Conservation (phyloP, 1,140 invertebrate genomes). For the Capitella teleta region DNA sequence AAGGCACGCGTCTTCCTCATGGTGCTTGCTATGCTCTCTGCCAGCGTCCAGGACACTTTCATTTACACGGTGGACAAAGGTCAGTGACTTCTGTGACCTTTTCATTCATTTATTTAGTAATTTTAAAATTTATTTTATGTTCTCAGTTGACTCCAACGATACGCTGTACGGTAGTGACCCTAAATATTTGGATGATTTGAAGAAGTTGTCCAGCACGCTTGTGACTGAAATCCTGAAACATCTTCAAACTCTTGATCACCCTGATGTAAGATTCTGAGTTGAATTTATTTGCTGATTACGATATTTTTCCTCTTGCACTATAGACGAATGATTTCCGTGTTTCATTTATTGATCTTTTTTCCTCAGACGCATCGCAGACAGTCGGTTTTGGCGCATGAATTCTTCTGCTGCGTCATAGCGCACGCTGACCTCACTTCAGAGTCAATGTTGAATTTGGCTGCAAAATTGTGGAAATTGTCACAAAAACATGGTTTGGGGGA, state of each 20-base stretch:
- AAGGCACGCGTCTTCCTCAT: constrained; percentile 52
- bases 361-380: constrained; percentile 34
- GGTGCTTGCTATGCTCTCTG: constrained; percentile 61
- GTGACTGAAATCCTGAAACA: constrained; percentile 65
- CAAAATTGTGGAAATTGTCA: constrained; percentile 69
- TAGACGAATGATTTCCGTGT: background rate
- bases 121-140: constrained; percentile 5
- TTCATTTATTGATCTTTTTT: constrained; percentile 9
- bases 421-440: constrained; percentile 55
- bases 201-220: constrained; percentile 63
- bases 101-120: background rate
- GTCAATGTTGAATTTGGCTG: constrained; percentile 52
- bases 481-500: constrained; percentile 50
- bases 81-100: constrained; percentile 27
- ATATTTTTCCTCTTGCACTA: background rate
- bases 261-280: background rate
- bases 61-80: constrained; percentile 71
- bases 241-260: constrained; percentile 44
- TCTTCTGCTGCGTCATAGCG: constrained; percentile 60
- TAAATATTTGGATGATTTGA: constrained; percentile 70
- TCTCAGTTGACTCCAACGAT: constrained; percentile 84
- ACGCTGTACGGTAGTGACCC: constrained; percentile 78
- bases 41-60: constrained; percentile 63
- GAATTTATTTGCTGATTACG: background rate
- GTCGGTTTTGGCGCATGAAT: constrained; percentile 56